Percentiles rank a stretch among this genome's conserved stretches.
Conservation (phyloP, 2,113 vertebrate species). For the Galeopterus variegatus region DNA sequence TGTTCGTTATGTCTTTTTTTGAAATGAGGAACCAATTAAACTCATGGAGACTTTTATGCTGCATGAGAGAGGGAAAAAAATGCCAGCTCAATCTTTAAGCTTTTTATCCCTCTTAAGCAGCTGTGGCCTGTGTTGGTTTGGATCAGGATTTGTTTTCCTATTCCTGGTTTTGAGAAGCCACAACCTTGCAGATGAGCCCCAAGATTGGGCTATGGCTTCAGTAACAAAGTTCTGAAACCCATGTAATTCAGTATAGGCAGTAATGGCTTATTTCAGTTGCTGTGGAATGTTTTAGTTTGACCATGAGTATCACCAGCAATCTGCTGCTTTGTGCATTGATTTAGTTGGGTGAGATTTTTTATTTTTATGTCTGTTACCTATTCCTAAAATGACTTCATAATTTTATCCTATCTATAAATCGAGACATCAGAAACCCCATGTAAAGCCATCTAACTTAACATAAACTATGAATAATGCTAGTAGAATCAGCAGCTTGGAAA, state of each 20-base stretch:
- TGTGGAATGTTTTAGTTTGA: constrained; percentile 1
- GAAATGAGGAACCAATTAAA: constrained; percentile 39
- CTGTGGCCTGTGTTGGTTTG: constrained; percentile 54
- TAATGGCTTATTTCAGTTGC: constrained; percentile 12
- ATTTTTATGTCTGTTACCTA: constrained; percentile 28
- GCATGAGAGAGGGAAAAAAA: constrained; percentile 1
- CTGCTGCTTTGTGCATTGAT: not conserved
- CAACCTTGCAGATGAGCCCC: constrained; percentile 17
- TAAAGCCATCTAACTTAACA: not conserved
- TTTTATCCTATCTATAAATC: constrained; percentile 37
- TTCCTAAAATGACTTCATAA: constrained; percentile 29
- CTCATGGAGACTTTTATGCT: constrained; percentile 31
- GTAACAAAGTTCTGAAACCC: not conserved
- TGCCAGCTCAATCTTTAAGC: constrained; percentile 60
- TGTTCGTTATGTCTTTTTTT: not conserved
- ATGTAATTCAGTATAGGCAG: constrained; percentile 35
- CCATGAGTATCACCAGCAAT: not conserved
- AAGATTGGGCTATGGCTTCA: constrained; percentile 30
- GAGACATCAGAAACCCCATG: constrained; percentile 23
- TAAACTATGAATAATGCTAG: not conserved
- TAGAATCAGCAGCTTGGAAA: not conserved
- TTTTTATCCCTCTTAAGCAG: constrained; percentile 77
- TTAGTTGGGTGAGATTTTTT: constrained; percentile 54
- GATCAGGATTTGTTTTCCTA: constrained; percentile 71
- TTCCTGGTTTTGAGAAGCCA: constrained; percentile 62